phyloP scores from a whole-genome alignment of 2,797 vertebrate genomes.

The Halcyon chelicuti region DNA sequence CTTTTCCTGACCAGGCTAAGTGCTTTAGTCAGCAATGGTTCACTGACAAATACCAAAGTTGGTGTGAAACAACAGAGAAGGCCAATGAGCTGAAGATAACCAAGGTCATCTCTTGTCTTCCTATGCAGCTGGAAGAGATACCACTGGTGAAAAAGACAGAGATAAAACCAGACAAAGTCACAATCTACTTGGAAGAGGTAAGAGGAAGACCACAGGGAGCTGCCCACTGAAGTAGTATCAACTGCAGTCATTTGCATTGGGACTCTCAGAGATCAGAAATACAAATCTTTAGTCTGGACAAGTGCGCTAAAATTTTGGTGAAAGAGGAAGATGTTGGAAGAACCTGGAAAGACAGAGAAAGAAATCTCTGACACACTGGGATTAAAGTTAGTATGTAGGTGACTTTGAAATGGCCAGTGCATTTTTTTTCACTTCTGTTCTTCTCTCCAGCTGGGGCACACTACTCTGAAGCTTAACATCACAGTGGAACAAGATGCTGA shows the following conservation, averaged over 20 bases:
- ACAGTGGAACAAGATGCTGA: conserved; percentile 64
- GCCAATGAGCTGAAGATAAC: not conserved
- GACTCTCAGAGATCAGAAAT: not conserved
- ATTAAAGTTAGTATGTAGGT: not conserved
- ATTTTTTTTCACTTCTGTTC: not conserved
- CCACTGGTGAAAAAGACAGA: conserved; percentile 49
- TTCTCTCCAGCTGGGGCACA: conserved; percentile 46
- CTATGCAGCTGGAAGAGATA: conserved; percentile 28
- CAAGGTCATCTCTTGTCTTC: not conserved
- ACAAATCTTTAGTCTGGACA: not conserved
- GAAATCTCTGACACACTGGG: not conserved
- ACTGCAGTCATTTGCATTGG: not conserved
- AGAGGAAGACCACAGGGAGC: not conserved
- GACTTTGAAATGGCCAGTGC: not conserved
- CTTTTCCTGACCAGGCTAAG: not conserved
- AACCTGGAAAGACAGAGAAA: not conserved
- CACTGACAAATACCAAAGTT: not conserved
- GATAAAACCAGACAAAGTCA: conserved; percentile 34
- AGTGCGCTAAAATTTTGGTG: not conserved
- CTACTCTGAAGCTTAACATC: conserved; percentile 48
- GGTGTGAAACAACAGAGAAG: not conserved
- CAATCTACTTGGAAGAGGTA: conserved; percentile 67
- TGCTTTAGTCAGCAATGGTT: not conserved
- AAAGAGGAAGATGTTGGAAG: not conserved
- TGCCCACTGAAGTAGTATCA: not conserved